Base-by-base conservation (phyloP, 2,797 vertebrate species). In the Bucorvus abyssinicus region DNA sequence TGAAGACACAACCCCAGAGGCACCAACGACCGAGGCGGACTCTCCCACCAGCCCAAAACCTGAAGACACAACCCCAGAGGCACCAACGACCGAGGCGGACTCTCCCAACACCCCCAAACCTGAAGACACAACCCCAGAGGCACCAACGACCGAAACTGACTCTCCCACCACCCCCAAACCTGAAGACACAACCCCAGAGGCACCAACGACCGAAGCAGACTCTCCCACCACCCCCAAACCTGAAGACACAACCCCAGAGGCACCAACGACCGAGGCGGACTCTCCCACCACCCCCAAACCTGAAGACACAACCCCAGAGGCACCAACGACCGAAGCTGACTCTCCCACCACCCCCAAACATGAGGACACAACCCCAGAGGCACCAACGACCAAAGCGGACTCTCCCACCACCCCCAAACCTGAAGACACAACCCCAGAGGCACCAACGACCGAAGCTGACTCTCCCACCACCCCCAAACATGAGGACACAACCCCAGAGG, bases 381-480 rank as follows among this genome's bases (percentile, higher is more conserved):
- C 9, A 26, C 17, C n/a, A 27, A 32, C 6, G 1, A 45, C 61
- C 1, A 1, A 36, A 7, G 12, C 26, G 24, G 64, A n/a, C 2
- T 17, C 64, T 24, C 42, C 32, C 7, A 67, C 44, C 21, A 67
- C 32, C 10, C 21, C 44, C 4, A 34, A 67, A 19, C 32, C 32
- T 27, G 64, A 67, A 12, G 44, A 61, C 10, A 61, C 60, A 61
- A 13, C 26, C 6, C 60, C 60, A 42, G 60, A 60, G 30, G 30
- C 42, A 20, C 10, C 27, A 12, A 6, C 2, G 0, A 78, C 50
- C 0, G 0, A 36, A 1, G 44, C 32, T 0, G 29, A 38, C 0
- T 12, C 59, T 23, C 36, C 30, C 9, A 71, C 14, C 6, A 87
- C 26, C 0, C 7, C 34, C 0, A 34, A 21, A 2, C 4, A 22